phyloP scores from a whole-genome alignment of 1,140 invertebrate species.

The Harpegnathos saltator region DNA sequence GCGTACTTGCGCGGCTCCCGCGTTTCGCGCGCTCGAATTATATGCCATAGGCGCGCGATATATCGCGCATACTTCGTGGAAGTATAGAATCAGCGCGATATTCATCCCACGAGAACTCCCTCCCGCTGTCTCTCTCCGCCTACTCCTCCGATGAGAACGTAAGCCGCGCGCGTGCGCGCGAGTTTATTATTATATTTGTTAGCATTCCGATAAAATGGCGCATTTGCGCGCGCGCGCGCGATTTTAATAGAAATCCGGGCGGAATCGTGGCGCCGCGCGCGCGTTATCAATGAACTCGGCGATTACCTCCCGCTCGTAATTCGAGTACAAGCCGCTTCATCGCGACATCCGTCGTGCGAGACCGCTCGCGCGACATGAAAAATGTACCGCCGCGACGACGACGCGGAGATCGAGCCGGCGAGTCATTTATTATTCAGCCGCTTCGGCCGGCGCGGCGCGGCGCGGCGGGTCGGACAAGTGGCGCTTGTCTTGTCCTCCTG shows the following conservation, averaged over 20 bases:
- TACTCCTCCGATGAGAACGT: neutral
- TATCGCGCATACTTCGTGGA: too few species aligned
- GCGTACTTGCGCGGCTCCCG: too few species aligned
- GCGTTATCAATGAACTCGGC: neutral
- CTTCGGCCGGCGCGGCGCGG: conserved; percentile 1
- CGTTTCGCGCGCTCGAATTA: too few species aligned
- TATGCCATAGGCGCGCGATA: too few species aligned
- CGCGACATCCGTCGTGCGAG: neutral
- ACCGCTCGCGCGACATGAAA: conserved; percentile 5
- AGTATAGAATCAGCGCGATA: too few species aligned
- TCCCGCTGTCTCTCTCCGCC: too few species aligned
- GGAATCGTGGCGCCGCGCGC: too few species aligned
- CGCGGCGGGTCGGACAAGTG: conserved; percentile 30
- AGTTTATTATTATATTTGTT: neutral
- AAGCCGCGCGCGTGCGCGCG: neutral
- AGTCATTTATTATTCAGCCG: conserved; percentile 52
- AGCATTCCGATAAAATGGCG: neutral
- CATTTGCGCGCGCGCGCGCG: neutral
- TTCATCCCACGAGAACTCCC: too few species aligned
- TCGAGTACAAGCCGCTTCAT: neutral
- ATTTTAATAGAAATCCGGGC: neutral
- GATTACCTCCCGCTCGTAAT: neutral
- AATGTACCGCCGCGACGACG: conserved; percentile 26
- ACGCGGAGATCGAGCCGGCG: conserved; percentile 34
- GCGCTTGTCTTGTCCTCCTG: neutral